A percentile compares a stretch with the other conserved stretches of the same genome.
Evolutionary conservation across 2,797 vertebrate species (phyloP).

Genomic region (Oryzias sinensis): DNA sequence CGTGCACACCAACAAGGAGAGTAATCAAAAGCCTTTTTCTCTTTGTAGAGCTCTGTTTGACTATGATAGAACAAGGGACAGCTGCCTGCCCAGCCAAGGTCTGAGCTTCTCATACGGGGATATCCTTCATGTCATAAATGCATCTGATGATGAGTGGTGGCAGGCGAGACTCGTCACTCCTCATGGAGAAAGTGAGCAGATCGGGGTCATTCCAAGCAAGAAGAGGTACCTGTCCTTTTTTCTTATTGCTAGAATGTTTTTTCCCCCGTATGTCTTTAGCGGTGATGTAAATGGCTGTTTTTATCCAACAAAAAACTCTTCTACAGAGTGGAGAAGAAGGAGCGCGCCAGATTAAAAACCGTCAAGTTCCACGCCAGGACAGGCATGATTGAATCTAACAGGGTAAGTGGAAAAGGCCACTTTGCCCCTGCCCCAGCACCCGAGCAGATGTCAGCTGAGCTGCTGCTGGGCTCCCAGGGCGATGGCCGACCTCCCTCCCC

Average conservation of each 20-base stretch:
- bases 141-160: constrained; percentile 99
- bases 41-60: constrained; percentile 92
- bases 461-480: constrained; percentile 66
- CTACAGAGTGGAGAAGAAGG: constrained; percentile 97
- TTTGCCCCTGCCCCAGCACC: constrained; percentile 50
- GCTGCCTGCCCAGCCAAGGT: constrained; percentile 97
- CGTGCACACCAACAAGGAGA: too few species aligned
- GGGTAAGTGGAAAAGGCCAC: constrained; percentile 85
- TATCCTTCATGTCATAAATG: constrained; percentile 97
- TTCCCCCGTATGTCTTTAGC: not conserved
- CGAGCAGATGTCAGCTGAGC: constrained; percentile 50
- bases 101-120: constrained; percentile 98
- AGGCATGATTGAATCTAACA: constrained; percentile 97
- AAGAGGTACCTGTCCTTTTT: constrained; percentile 81
- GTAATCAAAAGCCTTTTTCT: constrained; percentile 23
- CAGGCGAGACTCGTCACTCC: constrained; percentile 97
- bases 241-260: not conserved
- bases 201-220: constrained; percentile 98
- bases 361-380: constrained; percentile 99
- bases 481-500: constrained; percentile 69
- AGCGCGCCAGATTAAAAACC: constrained; percentile 98
- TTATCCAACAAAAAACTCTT: not conserved
- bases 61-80: constrained; percentile 97
- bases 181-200: constrained; percentile 97
- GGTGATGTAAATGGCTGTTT: constrained; percentile 1